phyloP scores from a whole-genome alignment of 2,797 vertebrate genomes.

The Trichosurus vulpecula region DNA sequence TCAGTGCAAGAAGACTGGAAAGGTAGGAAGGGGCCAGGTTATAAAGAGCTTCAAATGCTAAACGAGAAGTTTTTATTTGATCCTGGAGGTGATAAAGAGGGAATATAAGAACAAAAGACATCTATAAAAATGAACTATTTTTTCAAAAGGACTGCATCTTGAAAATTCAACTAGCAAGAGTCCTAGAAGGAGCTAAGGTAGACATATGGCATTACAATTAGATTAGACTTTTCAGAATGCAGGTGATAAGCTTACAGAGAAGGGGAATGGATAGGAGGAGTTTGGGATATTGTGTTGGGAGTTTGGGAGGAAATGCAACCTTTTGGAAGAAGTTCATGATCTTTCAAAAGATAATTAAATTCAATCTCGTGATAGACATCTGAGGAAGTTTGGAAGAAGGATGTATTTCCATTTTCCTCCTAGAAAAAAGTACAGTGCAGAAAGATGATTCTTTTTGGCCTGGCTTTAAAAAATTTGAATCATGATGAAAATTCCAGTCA shows the following conservation, averaged over 20 bases:
- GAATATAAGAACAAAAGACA: neutral
- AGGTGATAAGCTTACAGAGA: neutral
- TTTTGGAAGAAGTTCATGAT: neutral
- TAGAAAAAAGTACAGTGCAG: neutral
- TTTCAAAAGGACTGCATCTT: constrained; percentile 14
- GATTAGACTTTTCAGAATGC: neutral
- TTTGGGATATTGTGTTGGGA: neutral
- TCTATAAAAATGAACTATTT: constrained; percentile 14
- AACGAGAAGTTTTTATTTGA: neutral
- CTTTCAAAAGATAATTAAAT: neutral
- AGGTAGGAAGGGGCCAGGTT: neutral
- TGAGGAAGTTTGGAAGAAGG: neutral
- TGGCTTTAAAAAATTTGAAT: constrained; percentile 1
- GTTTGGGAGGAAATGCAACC: neutral
- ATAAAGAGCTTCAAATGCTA: neutral
- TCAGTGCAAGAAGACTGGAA: neutral
- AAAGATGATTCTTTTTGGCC: constrained; percentile 32
- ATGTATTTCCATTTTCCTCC: constrained; percentile 13
- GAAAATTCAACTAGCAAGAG: constrained; percentile 26
- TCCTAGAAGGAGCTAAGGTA: neutral
- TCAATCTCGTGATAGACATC: neutral
- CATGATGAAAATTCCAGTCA: constrained; percentile 4
- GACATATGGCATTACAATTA: constrained; percentile 1
- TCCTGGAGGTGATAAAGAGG: neutral
- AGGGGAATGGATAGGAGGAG: neutral